Evolutionary conservation across 1,140 invertebrate genomes (phyloP), one percentile per base, ranked within the genome.

Genomic region (Diploscapter pachys): DNA sequence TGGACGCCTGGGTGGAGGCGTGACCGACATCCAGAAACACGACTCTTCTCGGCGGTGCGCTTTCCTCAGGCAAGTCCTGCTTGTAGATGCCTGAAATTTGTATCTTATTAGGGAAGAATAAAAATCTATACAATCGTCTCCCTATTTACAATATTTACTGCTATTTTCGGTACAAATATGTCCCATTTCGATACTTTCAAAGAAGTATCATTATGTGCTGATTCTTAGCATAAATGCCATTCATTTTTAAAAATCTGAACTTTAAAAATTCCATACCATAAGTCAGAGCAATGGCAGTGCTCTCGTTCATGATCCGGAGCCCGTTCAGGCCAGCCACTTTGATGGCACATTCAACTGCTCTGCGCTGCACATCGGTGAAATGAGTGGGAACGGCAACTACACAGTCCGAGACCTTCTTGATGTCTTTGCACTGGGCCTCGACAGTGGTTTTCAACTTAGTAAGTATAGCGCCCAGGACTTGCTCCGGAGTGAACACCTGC

Each of bases 381-480:
- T 92, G 99, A 63, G 91, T 91, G 63, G 96, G 96, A 76, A 96
- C 89, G 71, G 94, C 93, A 80, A 98, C 93, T 4, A 99, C 96
- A 88, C 94, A 97, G 87, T 99, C 96, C 84, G 95, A 85, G 31
- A 89, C 87, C 85, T 87, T 94, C 31, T 96, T 91, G 86, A 93
- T 92, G 31, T 92, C 93, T 83, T 93, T 91, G 67, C 96, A 87
- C n/a, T 91, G 92, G 73, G 86, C 89, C 80, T 93, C 92, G 11
- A 95, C 93, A 71, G 91, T 92, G 81, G 94, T 92, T 86, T 96
- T 98, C 63, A 99, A 88, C 87, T 99, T 99, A 56, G 94, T 97
- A 77, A 99, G 91, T 13, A 99, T 88, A 93, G 98, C 98, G 9
- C 93, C 95, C 50, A 93, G 92, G 81, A 98, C 90, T 89, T 99